These are phyloP conservation scores for Xenops minutus DNA, from an alignment of 2,797 vertebrate genomes.

Conservation along the genomic window DNA sequence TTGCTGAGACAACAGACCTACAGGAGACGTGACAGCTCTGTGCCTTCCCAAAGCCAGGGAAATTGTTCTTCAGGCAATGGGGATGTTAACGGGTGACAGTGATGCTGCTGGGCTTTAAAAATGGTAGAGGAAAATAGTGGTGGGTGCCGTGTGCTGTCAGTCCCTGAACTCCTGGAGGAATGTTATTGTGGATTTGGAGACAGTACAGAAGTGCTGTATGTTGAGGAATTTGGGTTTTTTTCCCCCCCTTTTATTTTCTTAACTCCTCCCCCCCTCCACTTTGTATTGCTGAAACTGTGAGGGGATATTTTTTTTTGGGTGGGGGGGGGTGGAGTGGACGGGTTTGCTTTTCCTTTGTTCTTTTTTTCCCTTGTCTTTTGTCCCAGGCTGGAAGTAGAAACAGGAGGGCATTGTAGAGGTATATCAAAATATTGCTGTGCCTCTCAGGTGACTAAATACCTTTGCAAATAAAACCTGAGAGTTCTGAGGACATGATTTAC, in stretches of 20 bases:
- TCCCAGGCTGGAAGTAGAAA: neutral
- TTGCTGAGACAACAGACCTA: neutral
- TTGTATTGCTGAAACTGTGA: neutral
- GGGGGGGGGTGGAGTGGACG: neutral
- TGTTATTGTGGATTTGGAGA: neutral
- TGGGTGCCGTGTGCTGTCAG: neutral
- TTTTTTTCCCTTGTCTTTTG: neutral
- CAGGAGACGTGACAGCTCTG: neutral
- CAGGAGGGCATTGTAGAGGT: neutral
- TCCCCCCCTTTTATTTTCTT: too few relatives aligned
- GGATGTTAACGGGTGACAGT: neutral
- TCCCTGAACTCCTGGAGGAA: neutral
- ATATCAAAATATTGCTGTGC: neutral
- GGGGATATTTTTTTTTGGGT: neutral
- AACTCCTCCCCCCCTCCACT: neutral
- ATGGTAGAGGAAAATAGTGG: neutral
- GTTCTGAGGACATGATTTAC: neutral
- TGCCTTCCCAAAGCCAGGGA: neutral
- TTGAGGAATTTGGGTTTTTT: neutral
- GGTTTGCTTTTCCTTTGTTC: rapidly evolving
- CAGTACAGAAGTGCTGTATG: neutral
- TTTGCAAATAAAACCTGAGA: neutral
- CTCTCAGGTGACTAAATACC: neutral
- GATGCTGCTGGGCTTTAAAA: neutral
- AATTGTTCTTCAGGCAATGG: neutral